Evolutionary conservation across 2,113 vertebrate species (phyloP).

Genomic region (Callipepla squamata): DNA sequence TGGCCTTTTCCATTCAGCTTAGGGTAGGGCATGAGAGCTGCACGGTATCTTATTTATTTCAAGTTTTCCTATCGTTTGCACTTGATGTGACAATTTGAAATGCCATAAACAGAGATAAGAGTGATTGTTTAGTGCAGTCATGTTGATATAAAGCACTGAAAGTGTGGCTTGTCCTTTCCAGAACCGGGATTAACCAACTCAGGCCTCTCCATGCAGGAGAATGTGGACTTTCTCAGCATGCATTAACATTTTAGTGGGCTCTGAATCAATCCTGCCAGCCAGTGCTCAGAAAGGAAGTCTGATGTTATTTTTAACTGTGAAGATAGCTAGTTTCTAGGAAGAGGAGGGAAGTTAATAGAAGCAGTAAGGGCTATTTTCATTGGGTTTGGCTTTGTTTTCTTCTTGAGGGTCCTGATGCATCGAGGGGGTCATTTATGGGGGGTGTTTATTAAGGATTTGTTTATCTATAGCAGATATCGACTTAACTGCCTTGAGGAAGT

Average conservation of each 20-base stretch:
- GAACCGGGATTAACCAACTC: background rate
- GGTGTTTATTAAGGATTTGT: background rate
- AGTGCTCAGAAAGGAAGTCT: background rate
- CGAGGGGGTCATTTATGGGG: background rate
- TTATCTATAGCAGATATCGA: background rate
- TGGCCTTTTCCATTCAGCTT: background rate
- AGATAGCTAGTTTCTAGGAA: background rate
- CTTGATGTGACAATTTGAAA: background rate
- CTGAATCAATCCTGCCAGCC: background rate
- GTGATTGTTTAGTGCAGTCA: rapidly evolving
- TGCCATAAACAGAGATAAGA: background rate
- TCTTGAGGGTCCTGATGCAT: background rate
- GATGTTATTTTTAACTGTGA: background rate
- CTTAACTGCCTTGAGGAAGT: background rate
- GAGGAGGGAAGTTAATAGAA: background rate
- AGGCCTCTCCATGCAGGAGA: background rate
- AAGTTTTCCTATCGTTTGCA: background rate
- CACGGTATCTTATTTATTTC: background rate
- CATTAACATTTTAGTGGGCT: background rate
- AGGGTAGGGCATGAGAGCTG: slow-evolving; percentile 2
- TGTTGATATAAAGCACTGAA: background rate
- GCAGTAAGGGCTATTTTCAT: background rate
- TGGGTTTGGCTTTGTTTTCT: background rate
- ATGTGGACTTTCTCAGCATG: background rate
- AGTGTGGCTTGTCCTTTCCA: background rate